Evolutionary conservation across 1,140 invertebrate genomes (phyloP).

Genomic region (Rhopalosiphum padi): DNA sequence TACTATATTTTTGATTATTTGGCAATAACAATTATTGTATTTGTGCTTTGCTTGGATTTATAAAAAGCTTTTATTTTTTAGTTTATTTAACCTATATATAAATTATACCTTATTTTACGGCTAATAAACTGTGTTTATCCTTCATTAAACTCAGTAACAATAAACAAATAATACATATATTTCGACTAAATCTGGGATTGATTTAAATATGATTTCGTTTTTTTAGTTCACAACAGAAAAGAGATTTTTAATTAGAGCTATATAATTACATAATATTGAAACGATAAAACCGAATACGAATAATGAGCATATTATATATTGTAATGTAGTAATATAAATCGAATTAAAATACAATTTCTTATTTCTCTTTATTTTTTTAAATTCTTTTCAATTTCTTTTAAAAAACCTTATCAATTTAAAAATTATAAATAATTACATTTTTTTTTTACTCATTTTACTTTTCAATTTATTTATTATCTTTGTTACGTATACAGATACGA

Average conservation of each 20-base stretch:
- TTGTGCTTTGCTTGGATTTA: neutral
- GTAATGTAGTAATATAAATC: neutral
- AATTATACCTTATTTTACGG: neutral
- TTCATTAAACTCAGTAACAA: neutral
- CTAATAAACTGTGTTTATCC: neutral
- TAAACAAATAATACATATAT: constrained; percentile 13
- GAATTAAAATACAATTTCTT: neutral
- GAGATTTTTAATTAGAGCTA: neutral
- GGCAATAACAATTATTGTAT: neutral
- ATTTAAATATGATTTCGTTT: neutral
- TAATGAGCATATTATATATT: neutral
- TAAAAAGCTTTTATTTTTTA: neutral
- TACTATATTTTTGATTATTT: constrained; percentile 25
- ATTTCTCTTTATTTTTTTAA: neutral
- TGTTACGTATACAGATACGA: neutral
- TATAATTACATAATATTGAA: neutral
- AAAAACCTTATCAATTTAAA: neutral
- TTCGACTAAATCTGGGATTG: neutral
- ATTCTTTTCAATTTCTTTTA: neutral
- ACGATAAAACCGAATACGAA: neutral
- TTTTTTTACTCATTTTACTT: neutral
- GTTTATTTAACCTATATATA: neutral
- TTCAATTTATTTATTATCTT: neutral
- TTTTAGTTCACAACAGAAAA: neutral
- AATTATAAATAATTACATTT: neutral